phyloP scores from a whole-genome alignment of 1,140 invertebrate genomes.

The Zaprionus nigranus region DNA sequence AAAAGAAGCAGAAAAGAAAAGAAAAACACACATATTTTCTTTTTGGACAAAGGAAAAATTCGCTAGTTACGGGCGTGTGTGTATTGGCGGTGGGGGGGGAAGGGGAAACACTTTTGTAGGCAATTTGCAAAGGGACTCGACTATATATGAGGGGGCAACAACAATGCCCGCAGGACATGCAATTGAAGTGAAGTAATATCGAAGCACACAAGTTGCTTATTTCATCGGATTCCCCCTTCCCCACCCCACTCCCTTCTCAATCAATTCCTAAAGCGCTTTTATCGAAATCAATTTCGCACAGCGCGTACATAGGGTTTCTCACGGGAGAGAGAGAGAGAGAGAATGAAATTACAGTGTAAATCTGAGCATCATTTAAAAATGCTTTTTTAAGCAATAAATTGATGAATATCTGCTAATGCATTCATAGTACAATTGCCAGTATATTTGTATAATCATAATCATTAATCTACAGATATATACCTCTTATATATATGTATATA shows the following conservation, averaged over 20 bases:
- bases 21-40: not conserved
- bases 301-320: not conserved
- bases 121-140: conserved; percentile 35
- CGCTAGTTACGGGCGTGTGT: not conserved
- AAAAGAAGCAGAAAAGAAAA: conserved; percentile 21
- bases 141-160: not conserved
- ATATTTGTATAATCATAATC: too few species aligned
- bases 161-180: conserved; percentile 36
- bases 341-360: not conserved
- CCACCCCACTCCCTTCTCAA: not conserved
- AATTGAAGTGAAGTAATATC: conserved; percentile 26
- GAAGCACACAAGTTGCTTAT: conserved; percentile 31
- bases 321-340: not conserved
- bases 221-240: conserved; percentile 17
- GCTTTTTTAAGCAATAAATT: not conserved
- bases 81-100: too few species aligned
- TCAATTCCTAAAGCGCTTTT: conserved; percentile 42
- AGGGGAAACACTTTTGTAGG: conserved; percentile 39
- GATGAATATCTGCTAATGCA: too few species aligned
- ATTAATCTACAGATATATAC: too few species aligned
- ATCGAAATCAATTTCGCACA: conserved; percentile 40
- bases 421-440: too few species aligned
- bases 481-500: too few species aligned
- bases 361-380: not conserved
- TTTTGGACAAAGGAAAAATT: conserved; percentile 2